Conservation (phyloP, 2,797 vertebrate species). For the Microctenopoma lineatum region DNA sequence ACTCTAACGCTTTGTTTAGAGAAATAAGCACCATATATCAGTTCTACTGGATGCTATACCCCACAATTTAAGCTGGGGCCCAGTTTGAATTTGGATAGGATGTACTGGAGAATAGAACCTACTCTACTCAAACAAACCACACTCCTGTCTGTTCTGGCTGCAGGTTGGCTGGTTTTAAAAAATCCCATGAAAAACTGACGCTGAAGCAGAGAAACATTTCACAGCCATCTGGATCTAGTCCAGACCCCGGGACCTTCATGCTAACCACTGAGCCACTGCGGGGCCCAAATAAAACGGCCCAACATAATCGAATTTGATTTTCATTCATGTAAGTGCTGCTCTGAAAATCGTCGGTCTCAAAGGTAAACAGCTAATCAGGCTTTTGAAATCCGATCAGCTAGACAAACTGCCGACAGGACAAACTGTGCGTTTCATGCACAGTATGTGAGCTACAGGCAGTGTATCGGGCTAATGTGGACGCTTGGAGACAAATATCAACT, state of each 20-base stretch:
- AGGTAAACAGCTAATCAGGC: not conserved
- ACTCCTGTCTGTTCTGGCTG: not conserved
- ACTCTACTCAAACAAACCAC: not conserved
- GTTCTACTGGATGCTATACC: too few species aligned
- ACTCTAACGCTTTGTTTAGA: not conserved
- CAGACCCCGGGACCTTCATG: not conserved
- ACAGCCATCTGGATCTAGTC: not conserved
- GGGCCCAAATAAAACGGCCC: not conserved
- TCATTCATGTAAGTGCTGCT: not conserved
- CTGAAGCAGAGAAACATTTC: not conserved
- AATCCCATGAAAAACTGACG: not conserved
- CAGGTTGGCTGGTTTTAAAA: not conserved
- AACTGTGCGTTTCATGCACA: not conserved
- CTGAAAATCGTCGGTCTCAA: not conserved
- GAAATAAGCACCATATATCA: not conserved
- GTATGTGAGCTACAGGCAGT: not conserved
- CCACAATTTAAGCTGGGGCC: not conserved
- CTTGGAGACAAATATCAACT: constrained; percentile 12
- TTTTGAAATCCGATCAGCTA: constrained; percentile 12
- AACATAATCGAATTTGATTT: not conserved
- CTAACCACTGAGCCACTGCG: not conserved
- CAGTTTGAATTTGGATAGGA: not conserved
- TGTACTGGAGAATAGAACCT: too few species aligned
- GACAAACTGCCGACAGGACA: not conserved
- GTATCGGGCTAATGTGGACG: not conserved